A percentile compares a stretch with the other conserved stretches of the same genome.
Conservation (phyloP, 2,113 vertebrate species). For the Calyptommatus sinebrachiatus region DNA sequence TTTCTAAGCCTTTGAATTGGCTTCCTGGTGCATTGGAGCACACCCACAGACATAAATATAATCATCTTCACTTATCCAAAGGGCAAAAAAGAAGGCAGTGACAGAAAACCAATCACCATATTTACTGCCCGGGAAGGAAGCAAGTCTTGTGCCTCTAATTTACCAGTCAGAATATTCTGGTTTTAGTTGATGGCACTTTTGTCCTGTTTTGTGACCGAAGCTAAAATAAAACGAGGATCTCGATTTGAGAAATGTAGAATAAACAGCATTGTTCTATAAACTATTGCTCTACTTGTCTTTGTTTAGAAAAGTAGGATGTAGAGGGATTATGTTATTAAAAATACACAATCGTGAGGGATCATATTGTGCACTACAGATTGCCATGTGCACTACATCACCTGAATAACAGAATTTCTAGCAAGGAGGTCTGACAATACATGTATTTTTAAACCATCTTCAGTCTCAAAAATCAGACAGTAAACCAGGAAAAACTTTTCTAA, state of each 20-base stretch:
- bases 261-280: background rate
- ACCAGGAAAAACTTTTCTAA: too few relatives aligned
- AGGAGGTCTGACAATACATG: too few relatives aligned
- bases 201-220: background rate
- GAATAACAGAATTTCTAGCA: background rate
- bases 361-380: background rate
- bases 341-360: background rate
- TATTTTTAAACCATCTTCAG: too few relatives aligned
- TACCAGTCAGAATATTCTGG: constrained; percentile 17
- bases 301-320: background rate
- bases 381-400: background rate
- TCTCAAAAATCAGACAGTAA: too few relatives aligned
- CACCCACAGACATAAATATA: rapidly evolving
- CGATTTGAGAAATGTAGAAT: background rate
- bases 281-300: background rate
- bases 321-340: background rate
- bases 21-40: constrained; percentile 1
- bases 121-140: constrained; percentile 20
- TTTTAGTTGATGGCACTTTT: background rate
- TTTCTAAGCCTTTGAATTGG: constrained; percentile 28
- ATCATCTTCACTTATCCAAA: constrained; percentile 1
- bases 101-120: background rate
- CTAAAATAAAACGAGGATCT: background rate
- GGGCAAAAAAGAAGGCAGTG: background rate
- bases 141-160: constrained; percentile 28